Evolutionary conservation across 35 echinoderm and acorn worm species (phyloP).

Genomic region (Acanthaster planci): DNA sequence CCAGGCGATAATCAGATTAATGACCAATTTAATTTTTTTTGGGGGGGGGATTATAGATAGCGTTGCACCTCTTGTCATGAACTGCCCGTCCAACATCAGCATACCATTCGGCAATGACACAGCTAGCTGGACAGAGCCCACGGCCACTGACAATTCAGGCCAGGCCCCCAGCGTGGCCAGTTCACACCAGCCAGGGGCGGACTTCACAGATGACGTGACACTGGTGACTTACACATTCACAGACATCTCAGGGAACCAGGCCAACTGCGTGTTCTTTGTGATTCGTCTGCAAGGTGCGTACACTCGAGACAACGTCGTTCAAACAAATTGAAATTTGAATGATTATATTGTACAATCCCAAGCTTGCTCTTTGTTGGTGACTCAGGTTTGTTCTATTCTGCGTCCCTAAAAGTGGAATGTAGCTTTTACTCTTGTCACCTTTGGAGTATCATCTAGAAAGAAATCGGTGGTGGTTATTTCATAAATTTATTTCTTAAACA

Average conservation of each 20-base stretch:
- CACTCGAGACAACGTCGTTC: too few species aligned
- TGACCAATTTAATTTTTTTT: background rate
- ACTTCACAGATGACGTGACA: background rate
- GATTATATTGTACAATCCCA: too few species aligned
- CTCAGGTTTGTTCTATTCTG: too few species aligned
- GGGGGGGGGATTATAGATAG: background rate
- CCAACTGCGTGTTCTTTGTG: constrained; percentile 20
- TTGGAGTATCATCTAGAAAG: too few species aligned
- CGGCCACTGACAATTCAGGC: constrained; percentile 25
- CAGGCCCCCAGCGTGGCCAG: background rate
- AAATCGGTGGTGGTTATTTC: too few species aligned
- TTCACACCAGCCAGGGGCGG: background rate
- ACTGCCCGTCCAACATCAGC: constrained; percentile 42
- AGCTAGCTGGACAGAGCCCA: constrained; percentile 38
- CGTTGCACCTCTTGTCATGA: constrained; percentile 29
- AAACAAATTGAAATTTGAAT: too few species aligned
- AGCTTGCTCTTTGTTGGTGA: too few species aligned
- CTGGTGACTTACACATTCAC: constrained; percentile 18
- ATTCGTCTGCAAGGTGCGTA: background rate
- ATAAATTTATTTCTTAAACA: too few species aligned
- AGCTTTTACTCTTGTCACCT: too few species aligned
- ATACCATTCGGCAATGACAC: background rate
- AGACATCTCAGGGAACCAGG: background rate
- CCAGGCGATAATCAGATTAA: too few species aligned
- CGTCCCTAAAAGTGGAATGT: too few species aligned